Evolutionary conservation across 2,113 vertebrate species (phyloP).

Genomic region (Aphelocoma coerulescens): DNA sequence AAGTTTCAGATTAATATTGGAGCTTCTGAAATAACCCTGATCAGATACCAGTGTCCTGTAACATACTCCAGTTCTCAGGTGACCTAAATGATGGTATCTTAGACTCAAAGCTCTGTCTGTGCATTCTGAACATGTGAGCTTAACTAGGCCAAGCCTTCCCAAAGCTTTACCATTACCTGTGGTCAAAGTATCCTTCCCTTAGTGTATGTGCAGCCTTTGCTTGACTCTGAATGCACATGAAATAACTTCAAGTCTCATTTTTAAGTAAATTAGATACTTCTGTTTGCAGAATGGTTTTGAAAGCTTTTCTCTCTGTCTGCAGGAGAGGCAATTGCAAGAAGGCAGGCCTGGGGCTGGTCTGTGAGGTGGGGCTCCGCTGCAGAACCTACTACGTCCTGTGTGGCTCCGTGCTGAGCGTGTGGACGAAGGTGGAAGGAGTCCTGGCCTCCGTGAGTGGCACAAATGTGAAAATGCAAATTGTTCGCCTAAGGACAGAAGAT

Average conservation of each 20-base stretch:
- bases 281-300: neutral
- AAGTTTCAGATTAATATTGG: neutral
- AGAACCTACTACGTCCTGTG: constrained; percentile 91
- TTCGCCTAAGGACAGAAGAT: constrained; percentile 92
- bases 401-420: constrained; percentile 95
- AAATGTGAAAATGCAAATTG: constrained; percentile 98
- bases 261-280: accelerated
- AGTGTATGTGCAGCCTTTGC: neutral
- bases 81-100: neutral
- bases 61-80: neutral
- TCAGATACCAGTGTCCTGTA: neutral
- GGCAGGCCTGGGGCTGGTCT: constrained; percentile 89
- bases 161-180: neutral
- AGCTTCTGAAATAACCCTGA: neutral
- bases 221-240: accelerated
- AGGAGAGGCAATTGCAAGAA: constrained; percentile 99
- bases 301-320: neutral
- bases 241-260: neutral
- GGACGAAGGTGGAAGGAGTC: constrained; percentile 96
- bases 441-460: constrained; percentile 91
- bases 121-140: neutral
- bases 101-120: neutral
- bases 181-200: neutral
- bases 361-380: constrained; percentile 93
- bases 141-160: neutral